Evolutionary conservation across 2,888 invertebrate species (phyloP), one percentile per base, ranked within the genome.

Genomic region (Tachina lurida): DNA sequence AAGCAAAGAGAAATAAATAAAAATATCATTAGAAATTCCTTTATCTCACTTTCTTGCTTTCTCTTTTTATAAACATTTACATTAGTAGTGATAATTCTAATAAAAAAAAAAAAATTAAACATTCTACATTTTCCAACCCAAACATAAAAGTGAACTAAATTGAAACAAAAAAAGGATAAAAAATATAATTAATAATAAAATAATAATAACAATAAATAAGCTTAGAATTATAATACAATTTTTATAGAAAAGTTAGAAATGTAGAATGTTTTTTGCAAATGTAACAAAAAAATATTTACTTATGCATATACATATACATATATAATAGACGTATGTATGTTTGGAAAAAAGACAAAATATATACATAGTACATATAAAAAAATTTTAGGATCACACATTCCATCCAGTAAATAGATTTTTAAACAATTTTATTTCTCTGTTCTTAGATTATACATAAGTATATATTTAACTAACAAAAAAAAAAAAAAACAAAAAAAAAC

Each of bases 341-440:
- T 22, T 5, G 13, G 41, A 68, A 63, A 68, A 62, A 65, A 45
- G 4, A 71, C 54, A 70, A 56, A 52, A 76, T 65, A 65, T 67
- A 79, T 31, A 54, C 39, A 82, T 56, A 19, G 63, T 12, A 43
- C n/a, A 45, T 39, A 22, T 52, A 70, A 78, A 71, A 77, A 80
- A 71, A n/a, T 73, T 71, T 86, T 76, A 76, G 60, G 75, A 62
- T 79, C 71, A 79, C 74, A 78, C 60, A 86, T 75, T 83, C 85
- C 85, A 86, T 86, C 85, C 85, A 86, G 31, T 79, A 77, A 82
- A 70, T 65, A 80, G 22, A 70, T 73, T 84, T 84, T 82, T 58
- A 31, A 81, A 79, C 13, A 31, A 71, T 45, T 52, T 65, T 74
- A 58, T 77, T 82, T 71, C 47, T 56, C 65, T 54, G 13, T 62